Evolutionary conservation across 2,113 vertebrate genomes (phyloP).

Genomic region (Notarius lentiginosus): DNA sequence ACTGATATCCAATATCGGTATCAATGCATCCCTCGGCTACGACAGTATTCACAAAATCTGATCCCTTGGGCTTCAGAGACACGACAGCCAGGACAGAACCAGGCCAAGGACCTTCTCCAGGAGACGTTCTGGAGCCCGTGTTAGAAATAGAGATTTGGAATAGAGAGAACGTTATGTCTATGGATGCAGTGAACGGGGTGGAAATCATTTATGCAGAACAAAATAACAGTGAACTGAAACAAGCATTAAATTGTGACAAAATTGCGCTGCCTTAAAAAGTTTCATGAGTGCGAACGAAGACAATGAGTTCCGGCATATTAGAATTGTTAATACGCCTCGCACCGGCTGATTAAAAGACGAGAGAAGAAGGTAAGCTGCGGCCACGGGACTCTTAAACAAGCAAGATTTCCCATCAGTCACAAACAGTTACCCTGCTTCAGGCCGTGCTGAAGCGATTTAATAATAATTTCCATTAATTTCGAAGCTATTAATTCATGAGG

Average conservation of each 20-base stretch:
- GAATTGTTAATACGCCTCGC: conserved; percentile 15
- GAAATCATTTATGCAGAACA: not conserved
- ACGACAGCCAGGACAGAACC: not conserved
- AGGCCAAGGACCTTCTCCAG: not conserved
- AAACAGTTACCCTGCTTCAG: conserved; percentile 52
- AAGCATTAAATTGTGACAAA: not conserved
- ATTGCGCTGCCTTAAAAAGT: not conserved
- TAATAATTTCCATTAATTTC: conserved; percentile 56
- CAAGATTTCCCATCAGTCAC: conserved; percentile 20
- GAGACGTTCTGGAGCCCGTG: not conserved
- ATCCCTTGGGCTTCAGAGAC: not conserved
- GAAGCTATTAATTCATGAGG: conserved; percentile 56
- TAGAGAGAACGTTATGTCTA: not conserved
- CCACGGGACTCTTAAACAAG: conserved; percentile 8
- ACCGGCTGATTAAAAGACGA: conserved; percentile 6
- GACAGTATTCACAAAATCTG: not conserved
- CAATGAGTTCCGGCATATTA: not conserved
- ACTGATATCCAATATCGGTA: not conserved
- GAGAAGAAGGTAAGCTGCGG: conserved; percentile 4
- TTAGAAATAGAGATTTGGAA: not conserved
- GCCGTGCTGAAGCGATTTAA: conserved; percentile 52
- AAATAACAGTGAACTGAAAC: not conserved
- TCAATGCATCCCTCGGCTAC: not conserved
- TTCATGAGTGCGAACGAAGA: not conserved
- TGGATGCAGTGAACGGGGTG: not conserved